Percentiles rank a stretch among this genome's conserved stretches.
Evolutionary conservation across 2,113 vertebrate species (phyloP).

Genomic region (Vireo altiloquus): DNA sequence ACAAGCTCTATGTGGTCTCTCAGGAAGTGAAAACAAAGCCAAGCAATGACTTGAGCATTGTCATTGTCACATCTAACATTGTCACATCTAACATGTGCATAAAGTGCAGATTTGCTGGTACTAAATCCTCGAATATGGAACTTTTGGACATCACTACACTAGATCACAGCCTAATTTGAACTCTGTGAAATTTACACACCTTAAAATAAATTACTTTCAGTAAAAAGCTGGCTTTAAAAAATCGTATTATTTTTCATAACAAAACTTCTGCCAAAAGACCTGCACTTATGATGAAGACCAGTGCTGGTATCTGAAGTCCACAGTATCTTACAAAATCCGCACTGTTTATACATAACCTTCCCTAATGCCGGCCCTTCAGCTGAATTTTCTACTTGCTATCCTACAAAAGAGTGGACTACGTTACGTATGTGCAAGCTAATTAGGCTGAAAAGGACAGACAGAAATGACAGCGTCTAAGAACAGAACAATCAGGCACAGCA

Average conservation of each 20-base stretch:
- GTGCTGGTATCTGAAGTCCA: neutral
- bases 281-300: neutral
- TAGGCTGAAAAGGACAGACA: neutral
- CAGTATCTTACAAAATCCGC: neutral
- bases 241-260: neutral
- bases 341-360: neutral
- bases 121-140: neutral
- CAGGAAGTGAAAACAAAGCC: neutral
- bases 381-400: neutral
- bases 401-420: neutral
- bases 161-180: neutral
- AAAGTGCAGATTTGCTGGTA: neutral
- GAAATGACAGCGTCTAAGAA: neutral
- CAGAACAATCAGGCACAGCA: neutral
- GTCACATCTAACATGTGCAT: no score
- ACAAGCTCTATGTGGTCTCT: neutral
- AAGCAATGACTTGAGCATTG: neutral
- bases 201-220: neutral
- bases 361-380: neutral
- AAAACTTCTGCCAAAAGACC: neutral
- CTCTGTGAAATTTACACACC: neutral
- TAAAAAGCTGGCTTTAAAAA: neutral
- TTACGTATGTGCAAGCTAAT: neutral
- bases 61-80: no score
- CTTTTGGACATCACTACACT: neutral